Percentiles rank a stretch among this genome's conserved stretches.
These are phyloP conservation scores for Acanthisitta chloris DNA, from an alignment of 2,113 vertebrate genomes.

Conservation along the genomic window DNA sequence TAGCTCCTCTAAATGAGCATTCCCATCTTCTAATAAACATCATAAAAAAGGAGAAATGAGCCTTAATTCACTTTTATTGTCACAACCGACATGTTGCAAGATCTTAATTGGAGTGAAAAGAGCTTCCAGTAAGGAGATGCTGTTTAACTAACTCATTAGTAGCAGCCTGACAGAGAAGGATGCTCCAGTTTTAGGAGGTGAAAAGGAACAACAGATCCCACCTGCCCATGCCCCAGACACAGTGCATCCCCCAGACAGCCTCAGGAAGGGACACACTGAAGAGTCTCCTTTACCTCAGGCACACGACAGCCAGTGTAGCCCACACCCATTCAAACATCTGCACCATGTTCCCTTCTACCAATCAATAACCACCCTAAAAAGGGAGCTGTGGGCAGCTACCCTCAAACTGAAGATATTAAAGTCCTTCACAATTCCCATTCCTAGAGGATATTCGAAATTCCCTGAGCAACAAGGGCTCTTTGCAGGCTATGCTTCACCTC, in stretches of 20 bases:
- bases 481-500: neutral
- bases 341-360: neutral
- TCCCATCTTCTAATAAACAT: conserved; percentile 74
- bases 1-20: conserved; percentile 62
- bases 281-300: neutral
- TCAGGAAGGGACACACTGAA: neutral
- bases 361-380: neutral
- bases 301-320: neutral
- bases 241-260: neutral
- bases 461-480: neutral
- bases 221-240: neutral
- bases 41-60: conserved; percentile 72
- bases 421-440: neutral
- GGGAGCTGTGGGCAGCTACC: neutral
- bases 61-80: conserved; percentile 77
- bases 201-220: conserved; percentile 18
- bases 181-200: neutral
- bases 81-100: conserved; percentile 64
- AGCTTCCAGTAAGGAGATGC: conserved; percentile 73
- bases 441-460: neutral
- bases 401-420: neutral
- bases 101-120: conserved; percentile 77
- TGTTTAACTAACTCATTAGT: conserved; percentile 75
- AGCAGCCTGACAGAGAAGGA: conserved; percentile 60
- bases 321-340: neutral